Percentiles rank a stretch among this genome's conserved stretches.
These are phyloP conservation scores for Ophion ellenae DNA, from an alignment of 2,888 invertebrate species.

Conservation along the genomic window DNA sequence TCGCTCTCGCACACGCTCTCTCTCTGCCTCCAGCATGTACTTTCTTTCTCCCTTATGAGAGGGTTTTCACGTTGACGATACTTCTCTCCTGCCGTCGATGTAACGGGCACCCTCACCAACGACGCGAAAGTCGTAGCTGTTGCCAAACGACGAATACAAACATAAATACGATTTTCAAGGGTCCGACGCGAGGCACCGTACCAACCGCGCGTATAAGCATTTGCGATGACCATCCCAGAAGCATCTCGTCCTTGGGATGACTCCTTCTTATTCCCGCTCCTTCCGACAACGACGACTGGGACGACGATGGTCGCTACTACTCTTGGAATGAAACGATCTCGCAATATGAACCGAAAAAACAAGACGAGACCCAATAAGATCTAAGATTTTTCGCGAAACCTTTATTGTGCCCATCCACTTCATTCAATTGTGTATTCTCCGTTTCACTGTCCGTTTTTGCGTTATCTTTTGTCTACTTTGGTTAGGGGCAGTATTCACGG, in stretches of 20 bases:
- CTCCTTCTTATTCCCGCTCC: conserved; percentile 22
- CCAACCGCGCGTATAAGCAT: conserved; percentile 34
- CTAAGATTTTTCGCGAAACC: conserved; percentile 49
- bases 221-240: conserved; percentile 44
- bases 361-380: conserved; percentile 31
- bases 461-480: conserved; percentile 51
- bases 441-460: conserved; percentile 5
- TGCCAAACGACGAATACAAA: conserved; percentile 82
- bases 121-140: conserved; percentile 68
- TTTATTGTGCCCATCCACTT: conserved; percentile 56
- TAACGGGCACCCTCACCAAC: conserved; percentile 59
- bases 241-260: conserved; percentile 27
- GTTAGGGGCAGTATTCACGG: conserved; percentile 22
- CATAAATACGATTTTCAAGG: conserved; percentile 80
- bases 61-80: conserved; percentile 41
- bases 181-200: conserved; percentile 66
- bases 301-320: conserved; percentile 29
- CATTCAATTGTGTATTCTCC: conserved; percentile 37
- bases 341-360: conserved; percentile 31
- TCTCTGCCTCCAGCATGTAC: conserved; percentile 4
- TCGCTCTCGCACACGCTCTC: background rate
- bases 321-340: conserved; percentile 52
- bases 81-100: conserved; percentile 47
- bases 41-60: conserved; percentile 10
- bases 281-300: conserved; percentile 10